Percentiles rank a stretch among this genome's conserved stretches.
These are phyloP conservation scores for Drosophila picticornis DNA, from an alignment of 2,888 invertebrate genomes.

Conservation along the genomic window DNA sequence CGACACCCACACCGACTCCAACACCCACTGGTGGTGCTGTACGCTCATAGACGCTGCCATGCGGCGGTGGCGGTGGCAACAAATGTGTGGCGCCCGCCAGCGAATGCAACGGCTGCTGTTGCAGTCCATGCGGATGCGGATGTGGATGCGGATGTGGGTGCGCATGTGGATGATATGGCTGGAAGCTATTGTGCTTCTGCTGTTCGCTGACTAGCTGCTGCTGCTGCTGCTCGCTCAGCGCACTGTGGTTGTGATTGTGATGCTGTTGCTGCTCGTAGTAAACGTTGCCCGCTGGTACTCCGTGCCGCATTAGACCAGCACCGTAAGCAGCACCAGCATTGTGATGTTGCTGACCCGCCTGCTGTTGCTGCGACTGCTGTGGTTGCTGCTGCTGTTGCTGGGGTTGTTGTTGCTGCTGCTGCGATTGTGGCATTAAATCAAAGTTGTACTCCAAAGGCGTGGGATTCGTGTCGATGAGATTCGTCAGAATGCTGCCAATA, in stretches of 20 bases:
- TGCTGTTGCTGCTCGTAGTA: constrained; percentile 77
- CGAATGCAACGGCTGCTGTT: constrained; percentile 70
- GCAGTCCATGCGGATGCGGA: constrained; percentile 61
- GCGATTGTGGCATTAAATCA: constrained; percentile 81
- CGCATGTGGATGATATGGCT: constrained; percentile 79
- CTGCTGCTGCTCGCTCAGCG: constrained; percentile 57
- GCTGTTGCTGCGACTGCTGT: constrained; percentile 47
- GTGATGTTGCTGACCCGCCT: constrained; percentile 60
- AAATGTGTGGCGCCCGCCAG: constrained; percentile 67
- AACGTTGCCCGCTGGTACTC: constrained; percentile 59
- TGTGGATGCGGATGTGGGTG: constrained; percentile 63
- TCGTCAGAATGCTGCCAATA: constrained; percentile 85
- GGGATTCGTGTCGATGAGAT: constrained; percentile 84
- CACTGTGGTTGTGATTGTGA: constrained; percentile 67
- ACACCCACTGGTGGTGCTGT: constrained; percentile 59
- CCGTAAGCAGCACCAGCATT: constrained; percentile 65
- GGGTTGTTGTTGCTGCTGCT: constrained; percentile 65
- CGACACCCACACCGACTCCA: constrained; percentile 73
- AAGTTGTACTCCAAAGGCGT: constrained; percentile 85
- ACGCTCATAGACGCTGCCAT: constrained; percentile 80
- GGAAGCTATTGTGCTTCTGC: constrained; percentile 84
- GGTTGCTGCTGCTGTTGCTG: constrained; percentile 70
- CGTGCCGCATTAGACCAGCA: constrained; percentile 79
- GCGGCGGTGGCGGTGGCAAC: constrained; percentile 79
- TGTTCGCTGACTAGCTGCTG: constrained; percentile 72